These are phyloP conservation scores for Nysson spinosus DNA, from an alignment of 2,888 invertebrate genomes.

Conservation along the genomic window DNA sequence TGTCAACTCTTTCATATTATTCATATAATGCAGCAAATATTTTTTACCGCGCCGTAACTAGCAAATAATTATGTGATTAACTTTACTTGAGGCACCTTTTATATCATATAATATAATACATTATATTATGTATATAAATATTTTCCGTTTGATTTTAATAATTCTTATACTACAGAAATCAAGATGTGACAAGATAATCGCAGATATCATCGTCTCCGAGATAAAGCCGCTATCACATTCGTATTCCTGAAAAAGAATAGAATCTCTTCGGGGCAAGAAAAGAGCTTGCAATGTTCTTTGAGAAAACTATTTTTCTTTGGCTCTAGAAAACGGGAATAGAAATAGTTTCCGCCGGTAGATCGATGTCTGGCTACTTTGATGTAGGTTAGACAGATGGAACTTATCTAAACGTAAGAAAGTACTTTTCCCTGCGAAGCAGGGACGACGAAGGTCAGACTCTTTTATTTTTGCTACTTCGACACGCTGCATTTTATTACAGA, in stretches of 20 bases:
- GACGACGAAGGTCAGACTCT: neutral
- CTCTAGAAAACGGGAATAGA: conserved; percentile 15
- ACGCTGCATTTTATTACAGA: too few species aligned
- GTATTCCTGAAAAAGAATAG: conserved; percentile 16
- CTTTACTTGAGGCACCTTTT: too few species aligned
- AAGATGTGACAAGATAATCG: neutral
- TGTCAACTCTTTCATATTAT: too few species aligned
- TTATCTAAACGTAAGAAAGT: conserved; percentile 13
- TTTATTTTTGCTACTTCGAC: neutral
- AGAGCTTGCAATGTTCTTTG: conserved; percentile 29
- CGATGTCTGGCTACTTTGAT: conserved; percentile 10
- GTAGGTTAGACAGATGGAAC: conserved; percentile 2
- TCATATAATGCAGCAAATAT: too few species aligned
- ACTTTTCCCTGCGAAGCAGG: neutral
- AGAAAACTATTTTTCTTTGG: conserved; percentile 32
- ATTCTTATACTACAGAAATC: too few species aligned
- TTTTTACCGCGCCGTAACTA: too few species aligned
- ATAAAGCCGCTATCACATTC: conserved; percentile 23
- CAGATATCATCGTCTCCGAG: neutral
- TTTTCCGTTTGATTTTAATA: too few species aligned
- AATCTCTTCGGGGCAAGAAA: conserved; percentile 2
- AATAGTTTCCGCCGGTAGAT: conserved; percentile 19
- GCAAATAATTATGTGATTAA: too few species aligned
- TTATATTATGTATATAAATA: too few species aligned
- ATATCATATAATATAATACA: too few species aligned